Percentiles rank a stretch among this genome's conserved stretches.
phyloP scores from a whole-genome alignment of 2,888 invertebrate species.

The Augochlorella aurata region DNA sequence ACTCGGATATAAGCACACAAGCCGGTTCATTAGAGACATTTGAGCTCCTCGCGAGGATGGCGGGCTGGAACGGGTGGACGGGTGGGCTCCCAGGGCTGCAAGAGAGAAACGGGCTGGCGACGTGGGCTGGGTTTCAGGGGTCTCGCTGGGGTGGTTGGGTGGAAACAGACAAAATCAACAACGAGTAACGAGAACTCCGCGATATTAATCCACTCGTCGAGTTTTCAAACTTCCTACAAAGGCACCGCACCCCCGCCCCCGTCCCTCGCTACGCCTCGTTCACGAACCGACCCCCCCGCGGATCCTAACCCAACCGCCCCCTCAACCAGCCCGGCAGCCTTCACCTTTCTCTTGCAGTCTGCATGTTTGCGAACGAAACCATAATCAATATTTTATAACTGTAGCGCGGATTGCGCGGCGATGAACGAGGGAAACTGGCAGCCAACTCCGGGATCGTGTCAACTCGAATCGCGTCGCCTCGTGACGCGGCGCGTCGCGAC shows the following conservation, averaged over 20 bases:
- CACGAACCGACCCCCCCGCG: slow-evolving; percentile 12
- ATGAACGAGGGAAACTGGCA: slow-evolving; percentile 7
- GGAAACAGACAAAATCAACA: slow-evolving; percentile 82
- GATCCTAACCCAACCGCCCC: slow-evolving; percentile 10
- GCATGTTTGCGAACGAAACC: slow-evolving; percentile 80
- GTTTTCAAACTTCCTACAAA: slow-evolving; percentile 82
- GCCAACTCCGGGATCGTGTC: slow-evolving; percentile 9
- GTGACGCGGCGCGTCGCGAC: not conserved
- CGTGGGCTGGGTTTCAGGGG: slow-evolving; percentile 58
- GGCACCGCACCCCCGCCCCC: slow-evolving; percentile 71
- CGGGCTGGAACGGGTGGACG: slow-evolving; percentile 52
- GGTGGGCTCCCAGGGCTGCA: slow-evolving; percentile 61
- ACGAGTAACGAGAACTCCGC: slow-evolving; percentile 82
- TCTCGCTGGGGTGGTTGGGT: slow-evolving; percentile 69
- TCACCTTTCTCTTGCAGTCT: slow-evolving; percentile 64
- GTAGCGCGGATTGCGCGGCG: slow-evolving; percentile 33
- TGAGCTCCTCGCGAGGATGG: slow-evolving; percentile 77
- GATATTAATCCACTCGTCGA: slow-evolving; percentile 82
- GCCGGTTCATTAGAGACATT: slow-evolving; percentile 82
- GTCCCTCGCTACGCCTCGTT: slow-evolving; percentile 22
- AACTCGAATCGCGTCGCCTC: not conserved
- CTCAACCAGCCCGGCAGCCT: slow-evolving; percentile 29
- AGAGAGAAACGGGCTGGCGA: slow-evolving; percentile 59
- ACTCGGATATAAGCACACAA: slow-evolving; percentile 81
- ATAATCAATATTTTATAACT: slow-evolving; percentile 80